Conservation (phyloP, 92 coral and sea anemone genomes). For the Palythoa grandis region DNA sequence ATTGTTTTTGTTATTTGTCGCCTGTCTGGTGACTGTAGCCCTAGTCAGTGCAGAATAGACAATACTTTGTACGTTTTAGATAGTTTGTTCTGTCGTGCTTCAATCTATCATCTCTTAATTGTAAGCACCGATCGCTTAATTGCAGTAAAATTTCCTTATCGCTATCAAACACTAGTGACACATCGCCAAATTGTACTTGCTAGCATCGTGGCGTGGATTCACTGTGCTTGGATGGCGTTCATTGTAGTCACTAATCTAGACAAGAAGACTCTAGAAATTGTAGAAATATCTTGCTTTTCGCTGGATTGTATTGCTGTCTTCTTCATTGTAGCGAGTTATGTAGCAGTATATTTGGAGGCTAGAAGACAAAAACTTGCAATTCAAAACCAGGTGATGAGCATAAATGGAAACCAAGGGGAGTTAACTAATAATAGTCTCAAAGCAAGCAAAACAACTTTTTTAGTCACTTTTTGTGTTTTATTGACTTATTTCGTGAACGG, state of each 20-base stretch:
- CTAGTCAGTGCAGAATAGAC: too few species aligned
- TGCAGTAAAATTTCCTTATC: too few species aligned
- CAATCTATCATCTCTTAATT: too few species aligned
- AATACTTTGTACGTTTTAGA: too few species aligned
- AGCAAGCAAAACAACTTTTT: background rate
- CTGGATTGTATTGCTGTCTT: background rate
- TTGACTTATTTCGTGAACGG: background rate
- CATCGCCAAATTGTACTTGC: background rate
- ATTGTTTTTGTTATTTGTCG: background rate
- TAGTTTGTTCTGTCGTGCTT: slow-evolving; percentile 1
- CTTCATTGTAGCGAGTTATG: background rate
- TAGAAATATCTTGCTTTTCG: background rate
- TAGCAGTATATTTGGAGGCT: background rate
- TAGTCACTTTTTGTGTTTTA: background rate
- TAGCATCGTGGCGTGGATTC: background rate
- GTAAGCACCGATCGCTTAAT: too few species aligned
- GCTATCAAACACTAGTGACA: background rate
- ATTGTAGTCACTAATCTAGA: too few species aligned
- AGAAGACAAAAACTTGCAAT: background rate
- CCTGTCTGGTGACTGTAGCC: background rate
- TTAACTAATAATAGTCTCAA: background rate
- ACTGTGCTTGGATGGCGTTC: too few species aligned
- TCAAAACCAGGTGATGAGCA: too few species aligned
- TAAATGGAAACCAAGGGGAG: too few species aligned
- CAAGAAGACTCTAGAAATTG: background rate